phyloP scores from a whole-genome alignment of 2,888 invertebrate genomes.

The Bruchidius siliquastri region DNA sequence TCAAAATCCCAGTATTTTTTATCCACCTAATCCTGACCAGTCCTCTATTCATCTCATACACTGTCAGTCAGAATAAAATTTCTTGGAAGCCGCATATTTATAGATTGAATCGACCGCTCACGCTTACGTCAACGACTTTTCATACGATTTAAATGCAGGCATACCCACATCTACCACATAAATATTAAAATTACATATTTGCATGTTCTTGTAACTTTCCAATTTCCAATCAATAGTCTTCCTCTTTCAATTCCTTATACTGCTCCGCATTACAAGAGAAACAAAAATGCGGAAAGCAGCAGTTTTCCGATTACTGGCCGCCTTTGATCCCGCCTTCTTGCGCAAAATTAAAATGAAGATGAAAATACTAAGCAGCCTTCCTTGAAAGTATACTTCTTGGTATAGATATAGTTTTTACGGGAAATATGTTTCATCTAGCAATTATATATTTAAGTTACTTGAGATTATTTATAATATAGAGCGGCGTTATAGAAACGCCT shows the following conservation, averaged over 20 bases:
- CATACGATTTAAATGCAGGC: constrained; percentile 9
- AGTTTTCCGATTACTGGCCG: not conserved
- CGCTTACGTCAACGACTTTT: not conserved
- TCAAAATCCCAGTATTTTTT: too few species aligned
- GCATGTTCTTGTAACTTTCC: constrained; percentile 10
- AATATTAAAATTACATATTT: constrained; percentile 18
- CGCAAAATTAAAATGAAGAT: too few species aligned
- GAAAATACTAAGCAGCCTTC: not conserved
- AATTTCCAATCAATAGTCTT: constrained; percentile 3
- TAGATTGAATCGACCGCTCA: not conserved
- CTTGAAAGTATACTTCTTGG: too few species aligned
- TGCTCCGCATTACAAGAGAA: not conserved
- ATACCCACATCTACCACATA: constrained; percentile 8
- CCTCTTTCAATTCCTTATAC: not conserved
- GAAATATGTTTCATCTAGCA: too few species aligned
- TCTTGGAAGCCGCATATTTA: not conserved
- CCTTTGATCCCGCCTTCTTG: not conserved
- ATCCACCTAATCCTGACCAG: too few species aligned
- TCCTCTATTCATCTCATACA: too few species aligned
- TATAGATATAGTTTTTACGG: too few species aligned
- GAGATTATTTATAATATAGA: too few species aligned
- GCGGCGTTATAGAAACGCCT: too few species aligned
- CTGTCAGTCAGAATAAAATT: not conserved
- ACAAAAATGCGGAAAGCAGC: not conserved
- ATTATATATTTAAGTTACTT: too few species aligned